phyloP scores from a whole-genome alignment of 2,888 invertebrate species.

The Parasteatoda lunata region DNA sequence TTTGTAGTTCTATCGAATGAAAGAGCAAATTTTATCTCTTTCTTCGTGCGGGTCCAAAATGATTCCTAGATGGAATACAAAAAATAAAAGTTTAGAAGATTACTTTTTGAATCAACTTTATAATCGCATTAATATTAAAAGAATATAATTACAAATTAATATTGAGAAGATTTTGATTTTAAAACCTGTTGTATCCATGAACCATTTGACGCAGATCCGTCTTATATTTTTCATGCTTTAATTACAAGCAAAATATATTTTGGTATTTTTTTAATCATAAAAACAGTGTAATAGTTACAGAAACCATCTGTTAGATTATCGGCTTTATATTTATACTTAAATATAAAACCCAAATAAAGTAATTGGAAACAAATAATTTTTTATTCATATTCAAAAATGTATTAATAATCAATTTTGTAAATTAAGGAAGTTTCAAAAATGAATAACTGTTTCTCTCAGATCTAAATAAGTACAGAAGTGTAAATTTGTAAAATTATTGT shows the following conservation, averaged over 20 bases:
- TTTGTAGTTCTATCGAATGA: constrained; percentile 70
- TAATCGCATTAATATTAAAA: neutral
- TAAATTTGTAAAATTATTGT: too few relatives aligned
- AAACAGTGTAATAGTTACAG: too few relatives aligned
- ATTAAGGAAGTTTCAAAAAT: too few relatives aligned
- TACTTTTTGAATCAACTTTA: neutral
- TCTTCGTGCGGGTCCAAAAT: constrained; percentile 69
- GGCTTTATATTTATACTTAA: too few relatives aligned
- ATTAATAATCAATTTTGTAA: too few relatives aligned
- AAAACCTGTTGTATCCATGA: neutral
- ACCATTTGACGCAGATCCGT: neutral
- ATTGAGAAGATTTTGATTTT: neutral
- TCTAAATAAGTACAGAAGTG: too few relatives aligned
- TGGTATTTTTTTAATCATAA: too few relatives aligned
- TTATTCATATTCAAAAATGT: too few relatives aligned
- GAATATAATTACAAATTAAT: neutral
- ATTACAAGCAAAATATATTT: neutral
- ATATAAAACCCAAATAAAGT: too few relatives aligned
- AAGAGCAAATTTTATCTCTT: constrained; percentile 70
- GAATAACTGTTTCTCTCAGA: too few relatives aligned
- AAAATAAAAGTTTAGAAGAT: neutral
- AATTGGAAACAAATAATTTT: too few relatives aligned
- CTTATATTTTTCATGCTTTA: neutral
- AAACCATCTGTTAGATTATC: too few relatives aligned
- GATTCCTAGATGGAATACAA: constrained; percentile 58